These are phyloP conservation scores for Spisula solida DNA, from an alignment of 2,888 invertebrate genomes.

Conservation along the genomic window DNA sequence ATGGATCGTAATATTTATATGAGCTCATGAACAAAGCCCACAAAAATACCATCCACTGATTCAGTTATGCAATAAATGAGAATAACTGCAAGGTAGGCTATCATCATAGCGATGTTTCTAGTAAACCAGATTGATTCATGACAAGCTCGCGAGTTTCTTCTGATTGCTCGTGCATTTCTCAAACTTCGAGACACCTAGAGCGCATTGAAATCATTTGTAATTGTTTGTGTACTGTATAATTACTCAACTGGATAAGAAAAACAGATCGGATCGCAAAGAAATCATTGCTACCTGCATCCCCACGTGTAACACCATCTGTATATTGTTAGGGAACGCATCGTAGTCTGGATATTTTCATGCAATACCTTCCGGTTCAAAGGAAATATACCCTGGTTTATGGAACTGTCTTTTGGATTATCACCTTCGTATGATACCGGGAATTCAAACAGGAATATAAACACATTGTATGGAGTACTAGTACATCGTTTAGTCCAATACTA, in stretches of 20 bases:
- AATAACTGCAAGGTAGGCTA: neutral
- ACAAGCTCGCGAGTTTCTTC: neutral
- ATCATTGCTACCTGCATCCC: slow-evolving; percentile 11
- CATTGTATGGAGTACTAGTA: neutral
- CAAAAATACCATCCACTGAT: neutral
- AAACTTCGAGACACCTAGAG: neutral
- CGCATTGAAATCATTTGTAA: neutral
- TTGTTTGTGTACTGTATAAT: slow-evolving; percentile 18
- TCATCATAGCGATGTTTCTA: neutral
- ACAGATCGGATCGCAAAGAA: neutral
- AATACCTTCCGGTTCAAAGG: slow-evolving; percentile 20
- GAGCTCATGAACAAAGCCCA: neutral
- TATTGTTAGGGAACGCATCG: neutral
- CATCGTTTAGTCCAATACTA: neutral
- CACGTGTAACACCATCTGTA: neutral
- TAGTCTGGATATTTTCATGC: slow-evolving; percentile 12
- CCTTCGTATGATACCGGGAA: neutral
- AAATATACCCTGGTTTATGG: neutral
- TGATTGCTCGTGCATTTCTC: neutral
- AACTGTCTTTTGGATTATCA: slow-evolving; percentile 22
- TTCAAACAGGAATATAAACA: neutral
- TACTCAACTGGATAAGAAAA: slow-evolving; percentile 5
- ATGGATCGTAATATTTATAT: slow-evolving; percentile 25
- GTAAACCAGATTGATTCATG: neutral
- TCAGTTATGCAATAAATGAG: slow-evolving; percentile 12